Conservation (phyloP, 1,140 invertebrate species). For the Aphelinus certus region DNA sequence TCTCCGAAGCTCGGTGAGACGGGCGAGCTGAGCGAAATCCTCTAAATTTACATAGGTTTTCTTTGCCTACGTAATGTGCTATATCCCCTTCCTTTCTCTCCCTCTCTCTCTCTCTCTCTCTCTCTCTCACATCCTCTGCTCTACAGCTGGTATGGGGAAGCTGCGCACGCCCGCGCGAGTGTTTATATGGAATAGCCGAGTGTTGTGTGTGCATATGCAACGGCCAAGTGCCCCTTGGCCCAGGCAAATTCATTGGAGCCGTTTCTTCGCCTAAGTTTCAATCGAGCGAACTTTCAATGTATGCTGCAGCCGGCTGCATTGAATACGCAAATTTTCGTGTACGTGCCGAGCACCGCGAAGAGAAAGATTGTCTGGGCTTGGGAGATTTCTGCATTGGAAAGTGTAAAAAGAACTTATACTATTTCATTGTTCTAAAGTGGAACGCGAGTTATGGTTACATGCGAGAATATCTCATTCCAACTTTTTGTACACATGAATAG, state of each 20-base stretch:
- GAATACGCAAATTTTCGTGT: slow-evolving; percentile 30
- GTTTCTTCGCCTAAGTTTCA: slow-evolving; percentile 25
- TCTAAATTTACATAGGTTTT: slow-evolving; percentile 32
- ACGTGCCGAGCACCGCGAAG: slow-evolving; percentile 1
- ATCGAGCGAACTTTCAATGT: slow-evolving; percentile 27
- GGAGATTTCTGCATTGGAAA: neutral
- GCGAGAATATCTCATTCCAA: no score
- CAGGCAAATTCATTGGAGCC: slow-evolving; percentile 20
- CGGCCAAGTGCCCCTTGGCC: no score
- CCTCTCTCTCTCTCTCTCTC: neutral
- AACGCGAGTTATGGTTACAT: no score
- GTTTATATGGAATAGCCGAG: slow-evolving; percentile 7
- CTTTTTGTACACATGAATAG: no score
- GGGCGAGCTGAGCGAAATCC: slow-evolving; percentile 20
- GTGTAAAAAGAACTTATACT: no score
- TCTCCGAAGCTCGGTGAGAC: neutral
- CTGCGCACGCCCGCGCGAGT: slow-evolving; percentile 4
- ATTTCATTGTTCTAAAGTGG: no score
- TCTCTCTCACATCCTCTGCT: neutral
- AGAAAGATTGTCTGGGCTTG: slow-evolving; percentile 1
- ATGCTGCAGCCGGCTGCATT: neutral
- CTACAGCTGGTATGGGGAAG: neutral
- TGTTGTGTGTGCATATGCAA: neutral
- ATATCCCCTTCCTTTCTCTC: no score
- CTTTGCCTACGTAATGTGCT: slow-evolving; percentile 20